Base-by-base conservation (phyloP, 2,888 invertebrate genomes). In the Tribolium freemani region DNA sequence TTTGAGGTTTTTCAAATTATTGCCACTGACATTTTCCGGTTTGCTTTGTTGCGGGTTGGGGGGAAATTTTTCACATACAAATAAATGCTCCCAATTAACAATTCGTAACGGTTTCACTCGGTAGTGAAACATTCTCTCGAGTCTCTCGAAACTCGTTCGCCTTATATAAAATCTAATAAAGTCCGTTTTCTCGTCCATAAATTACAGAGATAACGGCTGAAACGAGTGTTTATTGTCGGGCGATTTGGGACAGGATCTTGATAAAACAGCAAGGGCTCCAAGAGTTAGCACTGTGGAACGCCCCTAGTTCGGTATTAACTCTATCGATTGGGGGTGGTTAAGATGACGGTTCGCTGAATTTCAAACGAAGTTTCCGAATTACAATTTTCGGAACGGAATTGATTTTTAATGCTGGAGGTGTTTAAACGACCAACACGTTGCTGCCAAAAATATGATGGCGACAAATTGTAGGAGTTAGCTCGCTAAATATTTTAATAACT, bases 251-350 rank as follows among this genome's bases (percentile, higher is more conserved):
- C 56, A 38, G 13, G 56, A 38, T 38, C 8, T 8, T 38, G 38
- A 8, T 8, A n/a, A n/a, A 38, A 38, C 9, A 38, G 38, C 9
- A 38, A 8, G n/a, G 56, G 56, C 16, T 30, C 31, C 9, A 56
- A 16, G 56, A 56, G 38, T 56, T 8, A 11, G 6, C 56, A 8
- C 56, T 38, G 56, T 13, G 56, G 56, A 56, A 56, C 56, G 56
- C 56, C 56, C 54, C 31, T 10, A 2, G 56, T 13, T 38, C 56
- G 38, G 31, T 56, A 56, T 56, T 56, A 56, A 56, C 30, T 38
- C 9, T 56, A 56, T 56, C 56, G 56, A 56, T 56, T 56, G 31
- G 56, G 56, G 56, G 56, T 56, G 56, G 38, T 56, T 38, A 10
- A 26, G 56, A 56, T 56, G 11, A 56, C 56, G 56, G 30, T 56